A percentile compares a stretch with the other conserved stretches of the same genome.
These are phyloP conservation scores for Syngnathus typhle DNA, from an alignment of 2,113 vertebrate species.

Conservation along the genomic window DNA sequence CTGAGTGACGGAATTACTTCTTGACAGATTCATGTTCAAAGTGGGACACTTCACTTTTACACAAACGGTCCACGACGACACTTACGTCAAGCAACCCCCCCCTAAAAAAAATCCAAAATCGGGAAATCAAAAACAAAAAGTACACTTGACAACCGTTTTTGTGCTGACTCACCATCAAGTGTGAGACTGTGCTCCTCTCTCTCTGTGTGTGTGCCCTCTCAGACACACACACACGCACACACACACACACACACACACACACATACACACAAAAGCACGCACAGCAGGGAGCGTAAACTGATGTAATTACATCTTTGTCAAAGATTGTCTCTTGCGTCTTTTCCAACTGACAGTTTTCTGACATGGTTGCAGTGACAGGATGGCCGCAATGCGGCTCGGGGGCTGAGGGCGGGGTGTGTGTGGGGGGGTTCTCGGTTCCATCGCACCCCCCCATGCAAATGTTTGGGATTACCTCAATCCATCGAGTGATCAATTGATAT, in stretches of 20 bases:
- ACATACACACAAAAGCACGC: constrained; percentile 20
- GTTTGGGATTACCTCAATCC: not conserved
- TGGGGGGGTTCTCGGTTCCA: not conserved
- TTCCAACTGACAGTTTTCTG: constrained; percentile 46
- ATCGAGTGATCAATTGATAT: not conserved
- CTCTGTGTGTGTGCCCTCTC: constrained; percentile 40
- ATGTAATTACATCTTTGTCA: constrained; percentile 61
- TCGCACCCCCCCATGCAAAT: constrained; percentile 8
- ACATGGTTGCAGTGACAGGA: constrained; percentile 39
- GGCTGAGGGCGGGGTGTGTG: too few relatives aligned
- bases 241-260: constrained; percentile 18
- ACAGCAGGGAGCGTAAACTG: constrained; percentile 57
- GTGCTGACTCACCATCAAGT: constrained; percentile 61
- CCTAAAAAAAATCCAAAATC: constrained; percentile 10
- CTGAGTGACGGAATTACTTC: constrained; percentile 50
- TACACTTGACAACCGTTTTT: constrained; percentile 41
- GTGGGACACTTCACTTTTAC: constrained; percentile 54
- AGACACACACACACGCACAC: constrained; percentile 15
- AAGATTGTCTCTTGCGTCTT: constrained; percentile 74
- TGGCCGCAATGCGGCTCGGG: constrained; percentile 23
- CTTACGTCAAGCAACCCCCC: constrained; percentile 15
- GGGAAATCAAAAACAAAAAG: not conserved
- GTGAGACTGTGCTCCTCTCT: constrained; percentile 58
- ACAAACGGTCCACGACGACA: constrained; percentile 38
- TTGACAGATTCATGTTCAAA: constrained; percentile 60